These are phyloP conservation scores for Drosophila malerkotliana DNA, from an alignment of 1,140 invertebrate genomes.

Conservation along the genomic window DNA sequence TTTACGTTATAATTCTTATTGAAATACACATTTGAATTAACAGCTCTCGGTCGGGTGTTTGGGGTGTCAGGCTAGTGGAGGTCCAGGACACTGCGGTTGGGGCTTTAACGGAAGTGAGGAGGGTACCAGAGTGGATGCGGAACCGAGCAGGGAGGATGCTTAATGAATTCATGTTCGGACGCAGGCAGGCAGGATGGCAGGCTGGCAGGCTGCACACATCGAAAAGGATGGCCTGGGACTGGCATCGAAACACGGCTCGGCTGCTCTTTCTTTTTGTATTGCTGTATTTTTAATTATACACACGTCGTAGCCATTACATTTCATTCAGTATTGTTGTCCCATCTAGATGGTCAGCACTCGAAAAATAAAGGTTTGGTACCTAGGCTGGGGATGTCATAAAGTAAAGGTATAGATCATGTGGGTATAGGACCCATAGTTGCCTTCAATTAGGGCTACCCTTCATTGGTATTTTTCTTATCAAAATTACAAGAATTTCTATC, in stretches of 20 bases:
- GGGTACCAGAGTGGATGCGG: conserved; percentile 1
- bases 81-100: conserved; percentile 2
- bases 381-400: too few relatives aligned
- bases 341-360: conserved; percentile 30
- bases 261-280: conserved; percentile 19
- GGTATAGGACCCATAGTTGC: too few relatives aligned
- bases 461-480: too few relatives aligned
- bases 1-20: conserved; percentile 77
- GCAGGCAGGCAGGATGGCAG: conserved; percentile 12
- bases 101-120: not conserved
- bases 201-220: conserved; percentile 12
- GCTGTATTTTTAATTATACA: conserved; percentile 76
- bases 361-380: not conserved
- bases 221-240: conserved; percentile 23
- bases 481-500: too few relatives aligned
- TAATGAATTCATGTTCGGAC: conserved; percentile 76
- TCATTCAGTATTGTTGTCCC: conserved; percentile 72
- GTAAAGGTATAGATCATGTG: too few relatives aligned
- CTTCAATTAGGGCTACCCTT: too few relatives aligned
- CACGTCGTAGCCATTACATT: conserved; percentile 79
- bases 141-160: conserved; percentile 27
- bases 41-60: conserved; percentile 16
- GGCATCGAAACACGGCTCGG: conserved; percentile 17
- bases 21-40: conserved; percentile 66
- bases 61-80: not conserved